Conservation (phyloP, 2,888 invertebrate genomes). For the Geophilus truncorum region DNA sequence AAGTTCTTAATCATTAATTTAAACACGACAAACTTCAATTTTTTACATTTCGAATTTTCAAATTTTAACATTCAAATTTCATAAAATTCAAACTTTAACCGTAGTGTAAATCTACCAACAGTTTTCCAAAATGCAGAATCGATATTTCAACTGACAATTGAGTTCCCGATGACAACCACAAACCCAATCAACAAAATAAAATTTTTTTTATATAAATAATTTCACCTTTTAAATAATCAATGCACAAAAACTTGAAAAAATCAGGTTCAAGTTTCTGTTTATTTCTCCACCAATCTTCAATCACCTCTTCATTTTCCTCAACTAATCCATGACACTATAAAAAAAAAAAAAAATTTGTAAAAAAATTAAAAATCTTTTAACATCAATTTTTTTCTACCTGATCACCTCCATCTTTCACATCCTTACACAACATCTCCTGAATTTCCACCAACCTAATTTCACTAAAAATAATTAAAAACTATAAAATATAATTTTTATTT, state of each 20-base stretch:
- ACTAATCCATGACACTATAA: conserved; percentile 79
- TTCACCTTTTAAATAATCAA: conserved; percentile 59
- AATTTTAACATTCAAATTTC: too few relatives aligned
- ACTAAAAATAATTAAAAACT: conserved; percentile 50
- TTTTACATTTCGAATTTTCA: too few relatives aligned
- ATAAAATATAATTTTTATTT: not conserved
- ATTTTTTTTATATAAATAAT: too few relatives aligned
- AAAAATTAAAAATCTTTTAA: not conserved
- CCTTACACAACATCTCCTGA: conserved; percentile 77
- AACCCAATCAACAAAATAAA: too few relatives aligned
- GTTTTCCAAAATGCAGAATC: too few relatives aligned
- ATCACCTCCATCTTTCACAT: conserved; percentile 63
- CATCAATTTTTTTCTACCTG: conserved; percentile 44
- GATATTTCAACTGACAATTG: too few relatives aligned
- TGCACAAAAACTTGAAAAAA: conserved; percentile 70
- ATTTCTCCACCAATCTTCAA: conserved; percentile 87
- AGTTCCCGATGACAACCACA: too few relatives aligned
- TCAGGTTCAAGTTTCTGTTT: conserved; percentile 59
- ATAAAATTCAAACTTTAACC: too few relatives aligned
- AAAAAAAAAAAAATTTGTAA: conserved; percentile 33
- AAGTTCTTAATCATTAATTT: too few relatives aligned
- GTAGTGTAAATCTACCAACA: too few relatives aligned
- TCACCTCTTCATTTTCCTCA: conserved; percentile 70
- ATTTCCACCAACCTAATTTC: conserved; percentile 88
- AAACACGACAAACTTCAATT: too few relatives aligned